Evolutionary conservation across 2,113 vertebrate species (phyloP), one percentile per base, ranked within the genome.

Genomic region (Copsychus sechellarum): DNA sequence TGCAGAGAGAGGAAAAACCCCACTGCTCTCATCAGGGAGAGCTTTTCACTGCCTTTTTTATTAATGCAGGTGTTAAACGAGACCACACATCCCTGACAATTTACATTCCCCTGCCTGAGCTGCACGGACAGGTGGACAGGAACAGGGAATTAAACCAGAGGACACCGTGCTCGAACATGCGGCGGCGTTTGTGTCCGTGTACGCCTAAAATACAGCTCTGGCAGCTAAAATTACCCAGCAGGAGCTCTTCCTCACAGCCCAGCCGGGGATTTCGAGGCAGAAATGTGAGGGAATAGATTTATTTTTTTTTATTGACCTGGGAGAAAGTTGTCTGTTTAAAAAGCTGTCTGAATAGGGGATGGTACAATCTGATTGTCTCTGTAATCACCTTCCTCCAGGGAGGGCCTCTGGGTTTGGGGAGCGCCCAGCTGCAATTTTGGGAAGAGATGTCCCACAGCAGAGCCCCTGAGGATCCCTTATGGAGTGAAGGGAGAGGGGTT

Each of bases 31-130:
- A 65, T 24, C 92, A 61, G 31, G 0, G 31, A 66, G 45, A 66
- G 76, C 60, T 43, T 34, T 38, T 24, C 82, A 14, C 62, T 34
- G 71, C 71, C 62, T 69, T 42, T 66, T n/a, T 47, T 38, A 56
- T 81, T 93, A 93, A 92, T 69, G 58, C 67, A 80, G 66, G 76
- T 73, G 83, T 92, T 88, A 92, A 96, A 88, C 20, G 54, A 79
- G 81, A 26, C 71, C 42, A 51, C 48, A 34, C 9, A 77, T 28
- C 16, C 28, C 82, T 86, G 94, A 65, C 88, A 81, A 93, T 80
- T 62, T 58, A 69, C 83, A 83, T 92, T 77, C 17, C 50, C 81
- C 67, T 50, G 43, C 87, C 45, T 6, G 38, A 82, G 57, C 74
- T 20, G 62, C 50, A n/a, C 6, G 85, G 90, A 81, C 81, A 82